A percentile compares a stretch with the other conserved stretches of the same genome.
These are phyloP conservation scores for Ctenoplectra terminalis DNA, from an alignment of 1,140 invertebrate genomes.

Conservation along the genomic window DNA sequence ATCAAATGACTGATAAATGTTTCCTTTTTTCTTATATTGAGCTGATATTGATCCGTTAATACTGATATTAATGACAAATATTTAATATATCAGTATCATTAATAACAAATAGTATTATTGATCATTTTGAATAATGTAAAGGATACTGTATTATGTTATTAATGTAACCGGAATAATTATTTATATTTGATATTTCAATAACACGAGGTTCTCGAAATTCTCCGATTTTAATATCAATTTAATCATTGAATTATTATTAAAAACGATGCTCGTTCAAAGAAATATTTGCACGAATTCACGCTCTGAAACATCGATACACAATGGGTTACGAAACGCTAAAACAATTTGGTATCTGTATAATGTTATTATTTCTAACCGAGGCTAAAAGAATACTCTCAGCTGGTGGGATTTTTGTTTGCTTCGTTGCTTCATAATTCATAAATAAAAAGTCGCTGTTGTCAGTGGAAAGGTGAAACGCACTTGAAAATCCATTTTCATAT, in stretches of 20 bases:
- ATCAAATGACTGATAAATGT: no score
- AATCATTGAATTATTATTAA: no score
- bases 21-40: neutral
- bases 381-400: neutral
- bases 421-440: neutral
- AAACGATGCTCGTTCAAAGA: no score
- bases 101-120: conserved; percentile 8
- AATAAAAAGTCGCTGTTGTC: conserved; percentile 11
- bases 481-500: conserved; percentile 26
- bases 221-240: no score
- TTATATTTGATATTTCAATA: no score
- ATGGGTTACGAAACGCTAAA: neutral
- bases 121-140: neutral
- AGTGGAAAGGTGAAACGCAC: conserved; percentile 1
- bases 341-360: neutral
- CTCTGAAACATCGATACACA: neutral
- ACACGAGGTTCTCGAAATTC: no score
- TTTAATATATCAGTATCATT: conserved; percentile 3
- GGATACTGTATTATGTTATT: conserved; percentile 19
- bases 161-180: neutral
- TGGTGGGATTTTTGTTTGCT: neutral
- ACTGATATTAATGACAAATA: neutral
- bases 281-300: no score
- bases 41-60: neutral
- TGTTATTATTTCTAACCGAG: neutral